A percentile compares a stretch with the other conserved stretches of the same genome.
Conservation (phyloP, 1,140 invertebrate species). For the Drosophila insularis region DNA sequence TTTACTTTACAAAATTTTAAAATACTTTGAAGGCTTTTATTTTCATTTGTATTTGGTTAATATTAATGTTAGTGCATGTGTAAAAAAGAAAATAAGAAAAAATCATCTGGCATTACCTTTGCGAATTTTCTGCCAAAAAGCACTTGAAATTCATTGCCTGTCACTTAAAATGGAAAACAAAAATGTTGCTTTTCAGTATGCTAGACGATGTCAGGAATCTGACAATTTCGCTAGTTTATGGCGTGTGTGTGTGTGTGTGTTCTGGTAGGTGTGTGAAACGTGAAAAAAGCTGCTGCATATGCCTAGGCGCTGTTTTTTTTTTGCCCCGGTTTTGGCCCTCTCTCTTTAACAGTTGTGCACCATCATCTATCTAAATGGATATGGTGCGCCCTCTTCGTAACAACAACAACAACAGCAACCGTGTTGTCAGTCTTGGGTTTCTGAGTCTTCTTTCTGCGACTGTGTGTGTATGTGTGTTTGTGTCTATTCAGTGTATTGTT, state of each 20-base stretch:
- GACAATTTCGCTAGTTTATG: constrained; percentile 36
- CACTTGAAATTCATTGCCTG: constrained; percentile 68
- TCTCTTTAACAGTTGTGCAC: constrained; percentile 22
- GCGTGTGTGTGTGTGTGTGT: background rate
- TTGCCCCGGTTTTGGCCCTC: background rate
- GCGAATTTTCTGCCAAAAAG: constrained; percentile 8
- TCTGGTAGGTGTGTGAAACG: constrained; percentile 1
- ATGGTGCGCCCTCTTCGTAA: constrained; percentile 39
- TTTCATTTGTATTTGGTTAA: no score
- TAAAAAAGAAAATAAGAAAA: no score
- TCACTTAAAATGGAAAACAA: constrained; percentile 12
- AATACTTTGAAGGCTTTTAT: no score
- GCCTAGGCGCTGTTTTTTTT: constrained; percentile 13
- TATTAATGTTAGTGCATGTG: no score
- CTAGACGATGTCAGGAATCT: constrained; percentile 26
- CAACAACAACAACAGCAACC: constrained; percentile 33
- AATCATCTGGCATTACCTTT: no score
- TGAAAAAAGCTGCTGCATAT: constrained; percentile 17
- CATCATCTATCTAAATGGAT: constrained; percentile 76
- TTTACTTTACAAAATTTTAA: no score
- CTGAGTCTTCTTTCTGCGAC: constrained; percentile 8
- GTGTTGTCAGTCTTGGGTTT: constrained; percentile 38
- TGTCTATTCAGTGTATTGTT: constrained; percentile 54
- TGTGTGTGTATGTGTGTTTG: constrained; percentile 10
- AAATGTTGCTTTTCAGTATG: constrained; percentile 31